A percentile compares a stretch with the other conserved stretches of the same genome.
These are phyloP conservation scores for Eugnorisma glareosa DNA, from an alignment of 2,888 invertebrate genomes.

Conservation along the genomic window DNA sequence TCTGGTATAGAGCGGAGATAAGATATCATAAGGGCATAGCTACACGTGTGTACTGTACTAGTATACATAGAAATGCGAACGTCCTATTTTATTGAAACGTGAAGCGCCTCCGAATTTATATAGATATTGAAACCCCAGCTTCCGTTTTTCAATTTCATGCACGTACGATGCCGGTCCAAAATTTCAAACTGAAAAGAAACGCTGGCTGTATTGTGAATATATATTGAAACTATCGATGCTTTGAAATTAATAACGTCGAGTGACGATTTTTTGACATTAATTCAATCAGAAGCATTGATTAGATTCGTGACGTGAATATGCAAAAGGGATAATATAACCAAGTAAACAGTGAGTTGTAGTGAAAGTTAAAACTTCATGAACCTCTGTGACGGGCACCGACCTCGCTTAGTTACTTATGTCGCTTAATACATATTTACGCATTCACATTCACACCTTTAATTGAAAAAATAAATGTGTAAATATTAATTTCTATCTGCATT, in stretches of 20 bases:
- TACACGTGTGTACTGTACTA: slow-evolving; percentile 28
- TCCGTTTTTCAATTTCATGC: slow-evolving; percentile 51
- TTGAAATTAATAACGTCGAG: slow-evolving; percentile 20
- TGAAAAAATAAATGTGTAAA: slow-evolving; percentile 5
- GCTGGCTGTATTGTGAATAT: slow-evolving; percentile 9
- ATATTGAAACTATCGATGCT: slow-evolving; percentile 14
- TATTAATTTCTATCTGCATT: slow-evolving; percentile 39
- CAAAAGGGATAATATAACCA: slow-evolving; percentile 53
- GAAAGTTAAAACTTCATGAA: slow-evolving; percentile 60
- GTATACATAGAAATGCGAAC: slow-evolving; percentile 32
- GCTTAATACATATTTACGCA: slow-evolving; percentile 38
- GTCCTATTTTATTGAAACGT: slow-evolving; percentile 49
- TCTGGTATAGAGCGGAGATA: slow-evolving; percentile 15
- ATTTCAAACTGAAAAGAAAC: slow-evolving; percentile 36
- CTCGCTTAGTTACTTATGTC: background rate
- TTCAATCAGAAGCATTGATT: slow-evolving; percentile 53
- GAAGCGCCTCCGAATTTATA: slow-evolving; percentile 30
- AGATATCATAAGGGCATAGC: slow-evolving; percentile 43
- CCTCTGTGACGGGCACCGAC: slow-evolving; percentile 6
- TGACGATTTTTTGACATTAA: slow-evolving; percentile 21
- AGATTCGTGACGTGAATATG: slow-evolving; percentile 54
- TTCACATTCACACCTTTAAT: slow-evolving; percentile 29
- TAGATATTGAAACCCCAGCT: slow-evolving; percentile 44
- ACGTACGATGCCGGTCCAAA: slow-evolving; percentile 28
- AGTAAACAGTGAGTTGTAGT: slow-evolving; percentile 49